Percentiles rank a stretch among this genome's conserved stretches.
These are phyloP conservation scores for Silurus asotus DNA, from an alignment of 2,113 vertebrate species.

Conservation along the genomic window DNA sequence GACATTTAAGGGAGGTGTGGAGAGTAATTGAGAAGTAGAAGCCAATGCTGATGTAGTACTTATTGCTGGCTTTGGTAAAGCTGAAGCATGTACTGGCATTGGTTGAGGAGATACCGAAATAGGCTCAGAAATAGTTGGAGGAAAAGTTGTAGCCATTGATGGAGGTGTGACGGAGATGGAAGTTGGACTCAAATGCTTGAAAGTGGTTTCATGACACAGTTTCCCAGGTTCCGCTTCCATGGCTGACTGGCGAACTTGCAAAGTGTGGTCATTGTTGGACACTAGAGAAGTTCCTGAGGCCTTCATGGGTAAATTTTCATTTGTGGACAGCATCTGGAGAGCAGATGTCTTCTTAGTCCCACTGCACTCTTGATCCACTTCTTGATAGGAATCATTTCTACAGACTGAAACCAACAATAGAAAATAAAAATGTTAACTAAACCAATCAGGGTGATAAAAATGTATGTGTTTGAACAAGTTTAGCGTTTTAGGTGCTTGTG, in stretches of 20 bases:
- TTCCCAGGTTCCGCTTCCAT: slow-evolving; percentile 52
- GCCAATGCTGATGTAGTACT: background rate
- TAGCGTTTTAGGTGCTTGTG: background rate
- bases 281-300: slow-evolving; percentile 48
- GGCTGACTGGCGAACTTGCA: slow-evolving; percentile 26
- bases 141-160: slow-evolving; percentile 47
- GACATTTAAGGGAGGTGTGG: slow-evolving; percentile 55
- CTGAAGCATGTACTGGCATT: slow-evolving; percentile 46
- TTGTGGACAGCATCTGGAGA: slow-evolving; percentile 56
- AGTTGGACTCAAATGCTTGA: slow-evolving; percentile 58
- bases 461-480: background rate
- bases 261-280: slow-evolving; percentile 57
- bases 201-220: slow-evolving; percentile 49
- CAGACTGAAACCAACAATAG: slow-evolving; percentile 54
- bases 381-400: slow-evolving; percentile 64
- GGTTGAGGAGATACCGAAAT: slow-evolving; percentile 43
- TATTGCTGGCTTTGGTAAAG: slow-evolving; percentile 23
- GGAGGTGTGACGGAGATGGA: slow-evolving; percentile 51
- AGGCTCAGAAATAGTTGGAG: slow-evolving; percentile 46
- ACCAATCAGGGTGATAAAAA: background rate
- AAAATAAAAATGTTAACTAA: slow-evolving; percentile 10
- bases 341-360: slow-evolving; percentile 60
- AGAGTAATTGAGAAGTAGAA: slow-evolving; percentile 51
- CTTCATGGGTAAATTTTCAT: slow-evolving; percentile 59
- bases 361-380: slow-evolving; percentile 64